A percentile compares a stretch with the other conserved stretches of the same genome.
Evolutionary conservation across 2,797 vertebrate genomes (phyloP).

Genomic region (Euphonia xanthogaster): DNA sequence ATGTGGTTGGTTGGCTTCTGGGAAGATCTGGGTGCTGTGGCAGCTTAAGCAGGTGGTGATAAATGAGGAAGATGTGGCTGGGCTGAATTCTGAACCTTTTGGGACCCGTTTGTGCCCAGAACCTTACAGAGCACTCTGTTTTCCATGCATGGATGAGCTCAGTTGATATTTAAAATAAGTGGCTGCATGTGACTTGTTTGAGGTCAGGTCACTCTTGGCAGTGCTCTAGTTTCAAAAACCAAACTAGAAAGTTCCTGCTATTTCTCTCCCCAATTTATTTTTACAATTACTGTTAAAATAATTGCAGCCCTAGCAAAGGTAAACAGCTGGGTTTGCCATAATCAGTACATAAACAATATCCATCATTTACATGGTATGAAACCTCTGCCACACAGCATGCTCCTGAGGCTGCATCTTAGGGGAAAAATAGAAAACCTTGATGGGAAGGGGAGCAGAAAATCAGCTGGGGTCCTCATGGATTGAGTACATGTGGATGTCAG

Average conservation of each 20-base stretch:
- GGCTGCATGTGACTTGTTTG: not conserved
- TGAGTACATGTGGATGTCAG: not conserved
- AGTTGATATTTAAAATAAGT: conserved; percentile 9
- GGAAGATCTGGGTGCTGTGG: not conserved
- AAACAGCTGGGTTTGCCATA: conserved; percentile 4
- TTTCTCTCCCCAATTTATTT: conserved; percentile 13
- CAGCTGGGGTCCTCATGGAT: not conserved
- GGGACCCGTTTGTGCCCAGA: not conserved
- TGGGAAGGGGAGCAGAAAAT: not conserved
- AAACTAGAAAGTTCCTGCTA: not conserved
- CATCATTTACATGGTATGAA: not conserved
- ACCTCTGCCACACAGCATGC: not conserved
- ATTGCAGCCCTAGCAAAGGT: conserved; percentile 3
- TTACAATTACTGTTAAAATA: conserved; percentile 21
- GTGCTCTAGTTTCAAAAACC: not conserved
- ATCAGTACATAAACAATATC: not conserved
- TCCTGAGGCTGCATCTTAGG: not conserved
- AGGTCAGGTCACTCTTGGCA: not conserved
- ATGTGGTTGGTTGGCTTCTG: not conserved
- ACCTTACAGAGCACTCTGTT: not conserved
- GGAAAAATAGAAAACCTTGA: not conserved
- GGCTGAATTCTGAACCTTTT: not conserved
- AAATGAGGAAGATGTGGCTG: not conserved
- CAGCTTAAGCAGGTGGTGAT: not conserved
- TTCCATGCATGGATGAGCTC: not conserved